phyloP scores from a whole-genome alignment of 2,888 invertebrate genomes.

The Dicyrtoma fusca region DNA sequence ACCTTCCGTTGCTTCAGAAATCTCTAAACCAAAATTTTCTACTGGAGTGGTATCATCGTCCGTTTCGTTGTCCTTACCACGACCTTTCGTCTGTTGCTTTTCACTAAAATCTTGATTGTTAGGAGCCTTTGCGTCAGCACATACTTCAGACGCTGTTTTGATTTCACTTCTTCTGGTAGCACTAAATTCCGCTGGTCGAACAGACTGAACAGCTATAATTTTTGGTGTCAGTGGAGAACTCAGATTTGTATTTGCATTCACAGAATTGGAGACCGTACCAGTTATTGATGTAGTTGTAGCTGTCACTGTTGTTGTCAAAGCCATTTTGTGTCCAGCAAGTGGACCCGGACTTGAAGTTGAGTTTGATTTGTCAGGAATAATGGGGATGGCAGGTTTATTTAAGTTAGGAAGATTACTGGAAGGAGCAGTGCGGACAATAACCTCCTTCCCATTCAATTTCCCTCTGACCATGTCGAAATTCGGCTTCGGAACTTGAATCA shows the following conservation, averaged over 20 bases:
- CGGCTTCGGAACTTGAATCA: slow-evolving; percentile 23
- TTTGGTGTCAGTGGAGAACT: neutral
- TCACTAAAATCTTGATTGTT: neutral
- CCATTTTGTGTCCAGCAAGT: no score
- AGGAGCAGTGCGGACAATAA: slow-evolving; percentile 2
- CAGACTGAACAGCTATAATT: slow-evolving; percentile 5
- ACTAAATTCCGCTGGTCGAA: neutral
- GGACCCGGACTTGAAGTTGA: no score
- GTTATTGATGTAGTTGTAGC: neutral
- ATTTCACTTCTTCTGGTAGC: neutral
- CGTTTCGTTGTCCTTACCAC: neutral
- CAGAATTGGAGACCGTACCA: neutral
- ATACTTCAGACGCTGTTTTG: neutral
- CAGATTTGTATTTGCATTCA: neutral
- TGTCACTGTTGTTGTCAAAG: neutral
- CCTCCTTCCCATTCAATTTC: slow-evolving; percentile 24
- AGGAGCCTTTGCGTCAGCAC: neutral
- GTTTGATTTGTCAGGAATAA: no score
- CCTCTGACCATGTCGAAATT: slow-evolving; percentile 14
- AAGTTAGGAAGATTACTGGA: neutral
- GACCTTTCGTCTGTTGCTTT: neutral
- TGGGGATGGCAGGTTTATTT: no score
- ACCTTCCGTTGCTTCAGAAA: no score
- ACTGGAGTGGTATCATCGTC: neutral
- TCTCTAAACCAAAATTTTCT: neutral